A percentile compares a stretch with the other conserved stretches of the same genome.
Evolutionary conservation across 2,113 vertebrate genomes (phyloP).

Genomic region (Sylvia atricapilla): DNA sequence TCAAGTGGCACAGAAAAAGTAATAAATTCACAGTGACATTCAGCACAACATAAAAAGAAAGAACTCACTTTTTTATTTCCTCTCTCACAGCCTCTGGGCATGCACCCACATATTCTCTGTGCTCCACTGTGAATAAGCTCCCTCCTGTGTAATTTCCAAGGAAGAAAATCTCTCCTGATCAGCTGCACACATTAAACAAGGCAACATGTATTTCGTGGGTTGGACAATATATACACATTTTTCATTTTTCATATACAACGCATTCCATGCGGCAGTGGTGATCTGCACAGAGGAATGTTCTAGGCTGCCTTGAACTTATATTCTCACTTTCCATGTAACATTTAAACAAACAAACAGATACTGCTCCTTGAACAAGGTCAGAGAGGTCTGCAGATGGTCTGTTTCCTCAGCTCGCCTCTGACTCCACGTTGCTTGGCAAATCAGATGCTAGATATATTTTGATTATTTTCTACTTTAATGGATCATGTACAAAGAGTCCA

Average conservation of each 20-base stretch:
- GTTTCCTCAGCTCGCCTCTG: constrained; percentile 61
- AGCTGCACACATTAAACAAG: not conserved
- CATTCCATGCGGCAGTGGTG: not conserved
- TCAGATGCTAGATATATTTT: constrained; percentile 78
- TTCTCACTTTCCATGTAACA: not conserved
- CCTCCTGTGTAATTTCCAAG: not conserved
- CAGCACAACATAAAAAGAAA: not conserved
- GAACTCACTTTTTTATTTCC: not conserved
- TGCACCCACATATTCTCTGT: not conserved
- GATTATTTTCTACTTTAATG: constrained; percentile 82
- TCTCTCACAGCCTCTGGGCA: not conserved
- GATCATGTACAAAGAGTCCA: constrained; percentile 81
- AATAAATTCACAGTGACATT: not conserved
- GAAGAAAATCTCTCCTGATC: not conserved
- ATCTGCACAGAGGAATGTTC: constrained; percentile 10
- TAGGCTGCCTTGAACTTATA: constrained; percentile 27
- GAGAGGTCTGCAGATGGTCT: constrained; percentile 46
- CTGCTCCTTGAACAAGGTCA: constrained; percentile 48
- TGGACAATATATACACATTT: fast-evolving
- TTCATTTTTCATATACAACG: not conserved
- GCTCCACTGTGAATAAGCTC: not conserved
- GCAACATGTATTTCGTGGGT: not conserved
- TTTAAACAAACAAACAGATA: constrained; percentile 66
- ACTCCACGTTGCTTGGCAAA: constrained; percentile 69
- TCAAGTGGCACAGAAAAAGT: not conserved